phyloP scores from a whole-genome alignment of 2,888 invertebrate genomes.

The Galerucella calmariensis region DNA sequence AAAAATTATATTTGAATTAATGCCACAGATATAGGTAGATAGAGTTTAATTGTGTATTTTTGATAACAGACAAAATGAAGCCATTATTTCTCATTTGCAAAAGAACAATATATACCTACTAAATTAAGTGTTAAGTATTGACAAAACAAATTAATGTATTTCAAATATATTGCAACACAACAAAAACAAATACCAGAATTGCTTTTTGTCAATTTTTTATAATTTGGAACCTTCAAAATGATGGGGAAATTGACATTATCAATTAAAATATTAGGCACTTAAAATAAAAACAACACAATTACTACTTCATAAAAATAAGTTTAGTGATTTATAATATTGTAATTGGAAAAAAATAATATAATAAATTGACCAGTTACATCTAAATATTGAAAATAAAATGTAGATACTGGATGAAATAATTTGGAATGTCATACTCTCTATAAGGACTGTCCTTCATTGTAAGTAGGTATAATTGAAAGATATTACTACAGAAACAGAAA shows the following conservation, averaged over 20 bases:
- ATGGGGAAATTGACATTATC: not conserved
- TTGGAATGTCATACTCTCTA: constrained; percentile 8
- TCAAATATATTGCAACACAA: no score
- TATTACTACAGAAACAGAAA: not conserved
- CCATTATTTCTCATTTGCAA: no score
- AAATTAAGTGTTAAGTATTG: no score
- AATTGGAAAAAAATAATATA: not conserved
- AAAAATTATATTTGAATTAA: no score
- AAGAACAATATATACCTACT: no score
- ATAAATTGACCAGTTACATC: not conserved
- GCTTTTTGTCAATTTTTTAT: not conserved
- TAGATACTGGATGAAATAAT: not conserved
- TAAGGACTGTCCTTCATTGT: constrained; percentile 6
- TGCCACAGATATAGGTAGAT: no score
- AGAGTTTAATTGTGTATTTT: no score
- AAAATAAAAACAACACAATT: not conserved
- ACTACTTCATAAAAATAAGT: not conserved
- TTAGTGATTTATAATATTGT: not conserved
- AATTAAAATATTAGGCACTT: not conserved
- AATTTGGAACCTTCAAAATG: not conserved
- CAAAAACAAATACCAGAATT: not conserved
- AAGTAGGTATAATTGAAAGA: constrained; percentile 2
- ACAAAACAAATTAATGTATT: no score
- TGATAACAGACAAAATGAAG: no score
- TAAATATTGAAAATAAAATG: not conserved